phyloP scores from a whole-genome alignment of 2,113 vertebrate species.

The Rhizomys pruinosus region DNA sequence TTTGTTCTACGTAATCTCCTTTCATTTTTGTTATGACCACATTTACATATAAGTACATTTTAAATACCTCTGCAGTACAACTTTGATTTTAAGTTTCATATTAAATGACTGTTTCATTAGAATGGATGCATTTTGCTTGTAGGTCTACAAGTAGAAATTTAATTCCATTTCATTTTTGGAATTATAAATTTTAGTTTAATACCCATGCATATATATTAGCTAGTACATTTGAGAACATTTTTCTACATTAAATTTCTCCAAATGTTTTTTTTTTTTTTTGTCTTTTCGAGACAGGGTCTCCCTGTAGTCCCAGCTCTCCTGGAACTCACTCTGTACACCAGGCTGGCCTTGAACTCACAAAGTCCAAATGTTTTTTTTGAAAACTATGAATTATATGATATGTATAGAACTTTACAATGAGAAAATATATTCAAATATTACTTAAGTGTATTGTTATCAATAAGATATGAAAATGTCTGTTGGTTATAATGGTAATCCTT shows the following conservation, averaged over 20 bases:
- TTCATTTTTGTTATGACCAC: constrained; percentile 7
- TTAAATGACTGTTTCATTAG: not conserved
- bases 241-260: not conserved
- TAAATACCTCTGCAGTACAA: not conserved
- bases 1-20: not conserved
- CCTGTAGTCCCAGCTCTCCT: no score
- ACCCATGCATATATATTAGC: not conserved
- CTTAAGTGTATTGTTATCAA: not conserved
- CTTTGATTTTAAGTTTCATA: not conserved
- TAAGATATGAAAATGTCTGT: not conserved
- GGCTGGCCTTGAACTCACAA: no score
- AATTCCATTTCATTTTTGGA: not conserved
- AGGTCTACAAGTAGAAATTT: not conserved
- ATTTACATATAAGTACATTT: constrained; percentile 9
- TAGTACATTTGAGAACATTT: not conserved
- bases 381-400: not conserved
- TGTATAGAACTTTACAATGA: not conserved
- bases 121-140: not conserved
- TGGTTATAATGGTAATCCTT: not conserved
- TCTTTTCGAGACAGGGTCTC: no score
- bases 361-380: no score
- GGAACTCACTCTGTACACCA: no score
- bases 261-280: no score
- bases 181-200: constrained; percentile 9
- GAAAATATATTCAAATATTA: not conserved